phyloP scores from a whole-genome alignment of 2,797 vertebrate species.

The Scleropages formosus region DNA sequence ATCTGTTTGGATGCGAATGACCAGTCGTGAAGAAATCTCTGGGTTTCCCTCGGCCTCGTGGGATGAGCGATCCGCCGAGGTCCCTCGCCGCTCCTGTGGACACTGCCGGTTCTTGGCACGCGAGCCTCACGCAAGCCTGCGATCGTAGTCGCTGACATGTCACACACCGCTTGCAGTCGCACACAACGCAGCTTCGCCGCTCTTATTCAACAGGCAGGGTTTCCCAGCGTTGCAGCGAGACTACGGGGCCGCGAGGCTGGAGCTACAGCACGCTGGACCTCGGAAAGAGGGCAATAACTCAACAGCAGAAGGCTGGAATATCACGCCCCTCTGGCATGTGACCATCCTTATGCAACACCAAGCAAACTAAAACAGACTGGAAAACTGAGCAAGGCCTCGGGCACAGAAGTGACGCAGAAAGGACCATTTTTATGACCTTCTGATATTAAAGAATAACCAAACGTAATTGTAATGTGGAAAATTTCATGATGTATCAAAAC shows the following conservation, averaged over 20 bases:
- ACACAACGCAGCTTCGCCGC: conserved; percentile 47
- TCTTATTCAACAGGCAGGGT: conserved; percentile 35
- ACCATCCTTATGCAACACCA: conserved; percentile 29
- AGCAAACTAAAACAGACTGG: no score
- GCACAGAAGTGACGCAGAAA: not conserved
- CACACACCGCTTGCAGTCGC: conserved; percentile 49
- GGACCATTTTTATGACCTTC: not conserved
- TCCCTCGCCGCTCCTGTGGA: conserved; percentile 50
- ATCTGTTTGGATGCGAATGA: not conserved
- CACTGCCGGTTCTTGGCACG: conserved; percentile 45
- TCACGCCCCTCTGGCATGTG: conserved; percentile 24
- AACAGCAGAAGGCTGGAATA: not conserved
- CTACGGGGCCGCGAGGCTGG: conserved; percentile 38
- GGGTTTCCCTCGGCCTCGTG: not conserved
- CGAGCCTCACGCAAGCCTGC: conserved; percentile 51
- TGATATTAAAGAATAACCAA: conserved; percentile 6
- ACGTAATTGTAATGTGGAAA: not conserved
- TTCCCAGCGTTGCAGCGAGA: conserved; percentile 48
- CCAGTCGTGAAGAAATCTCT: not conserved
- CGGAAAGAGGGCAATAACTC: conserved; percentile 21
- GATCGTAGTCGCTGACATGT: conserved; percentile 44
- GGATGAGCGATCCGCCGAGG: not conserved
- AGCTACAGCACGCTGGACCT: conserved; percentile 24
- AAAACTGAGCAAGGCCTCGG: no score
- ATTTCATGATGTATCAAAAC: conserved; percentile 4